A percentile compares a stretch with the other conserved stretches of the same genome.
phyloP scores from a whole-genome alignment of 2,113 vertebrate genomes.

The Tachuris rubrigastra region DNA sequence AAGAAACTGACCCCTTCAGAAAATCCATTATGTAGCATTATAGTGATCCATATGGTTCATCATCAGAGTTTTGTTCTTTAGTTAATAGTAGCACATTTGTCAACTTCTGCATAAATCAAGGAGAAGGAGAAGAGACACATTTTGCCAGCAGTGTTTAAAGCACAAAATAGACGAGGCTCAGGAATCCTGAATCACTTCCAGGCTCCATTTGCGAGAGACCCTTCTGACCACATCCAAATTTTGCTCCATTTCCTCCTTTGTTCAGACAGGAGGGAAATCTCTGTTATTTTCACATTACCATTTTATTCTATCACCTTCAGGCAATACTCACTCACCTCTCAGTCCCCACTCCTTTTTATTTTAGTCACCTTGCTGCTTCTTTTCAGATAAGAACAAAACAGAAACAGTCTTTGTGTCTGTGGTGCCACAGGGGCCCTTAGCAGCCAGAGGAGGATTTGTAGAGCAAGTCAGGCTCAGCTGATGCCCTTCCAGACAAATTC shows the following conservation, averaged over 20 bases:
- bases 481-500: neutral
- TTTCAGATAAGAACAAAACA: neutral
- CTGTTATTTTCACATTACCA: neutral
- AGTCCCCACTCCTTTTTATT: neutral
- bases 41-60: neutral
- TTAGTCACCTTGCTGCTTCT: neutral
- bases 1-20: neutral
- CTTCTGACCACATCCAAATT: neutral
- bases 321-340: neutral
- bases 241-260: neutral
- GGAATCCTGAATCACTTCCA: neutral
- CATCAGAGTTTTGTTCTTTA: neutral
- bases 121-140: neutral
- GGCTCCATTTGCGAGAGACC: neutral
- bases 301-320: neutral
- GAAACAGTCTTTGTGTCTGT: neutral
- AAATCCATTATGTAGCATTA: slow-evolving; percentile 8
- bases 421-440: neutral
- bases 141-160: neutral
- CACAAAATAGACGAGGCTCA: neutral
- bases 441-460: neutral
- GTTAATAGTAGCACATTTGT: neutral
- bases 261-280: neutral
- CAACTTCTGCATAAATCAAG: slow-evolving; percentile 15
- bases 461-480: neutral